These are phyloP conservation scores for Microdon myrmicae DNA, from an alignment of 2,888 invertebrate species.

Conservation along the genomic window DNA sequence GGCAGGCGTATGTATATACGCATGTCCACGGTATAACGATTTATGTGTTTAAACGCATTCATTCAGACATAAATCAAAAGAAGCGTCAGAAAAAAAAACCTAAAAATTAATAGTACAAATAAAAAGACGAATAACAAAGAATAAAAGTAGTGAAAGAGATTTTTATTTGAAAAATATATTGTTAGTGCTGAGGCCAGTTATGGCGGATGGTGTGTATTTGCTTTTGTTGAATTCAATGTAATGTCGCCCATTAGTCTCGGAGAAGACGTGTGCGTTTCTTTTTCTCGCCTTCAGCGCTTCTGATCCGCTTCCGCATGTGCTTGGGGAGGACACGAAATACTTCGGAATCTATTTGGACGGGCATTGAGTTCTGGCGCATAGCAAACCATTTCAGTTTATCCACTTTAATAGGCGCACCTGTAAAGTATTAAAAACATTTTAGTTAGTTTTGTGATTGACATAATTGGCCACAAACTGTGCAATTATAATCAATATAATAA, in stretches of 20 bases:
- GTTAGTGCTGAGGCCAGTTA: background rate
- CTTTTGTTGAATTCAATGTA: constrained; percentile 42
- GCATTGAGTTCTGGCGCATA: constrained; percentile 65
- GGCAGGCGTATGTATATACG: background rate
- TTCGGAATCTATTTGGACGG: constrained; percentile 66
- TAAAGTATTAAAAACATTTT: no score
- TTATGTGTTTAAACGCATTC: background rate
- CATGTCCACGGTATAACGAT: constrained; percentile 7
- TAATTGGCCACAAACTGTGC: no score
- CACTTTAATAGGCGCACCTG: constrained; percentile 38
- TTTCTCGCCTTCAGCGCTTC: constrained; percentile 60
- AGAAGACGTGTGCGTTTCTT: constrained; percentile 43
- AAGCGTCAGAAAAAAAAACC: no score
- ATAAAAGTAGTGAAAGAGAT: constrained; percentile 20
- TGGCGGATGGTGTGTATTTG: background rate
- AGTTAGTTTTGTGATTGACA: no score
- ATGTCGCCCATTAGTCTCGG: constrained; percentile 43
- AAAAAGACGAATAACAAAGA: no score
- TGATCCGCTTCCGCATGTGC: constrained; percentile 62
- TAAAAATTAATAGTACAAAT: no score
- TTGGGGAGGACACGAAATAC: constrained; percentile 64
- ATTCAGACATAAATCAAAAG: constrained; percentile 5
- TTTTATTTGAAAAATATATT: constrained; percentile 7
- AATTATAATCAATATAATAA: no score
- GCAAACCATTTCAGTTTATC: constrained; percentile 58